Evolutionary conservation across 1,140 invertebrate genomes (phyloP).

Genomic region (Drosophila arawakana): DNA sequence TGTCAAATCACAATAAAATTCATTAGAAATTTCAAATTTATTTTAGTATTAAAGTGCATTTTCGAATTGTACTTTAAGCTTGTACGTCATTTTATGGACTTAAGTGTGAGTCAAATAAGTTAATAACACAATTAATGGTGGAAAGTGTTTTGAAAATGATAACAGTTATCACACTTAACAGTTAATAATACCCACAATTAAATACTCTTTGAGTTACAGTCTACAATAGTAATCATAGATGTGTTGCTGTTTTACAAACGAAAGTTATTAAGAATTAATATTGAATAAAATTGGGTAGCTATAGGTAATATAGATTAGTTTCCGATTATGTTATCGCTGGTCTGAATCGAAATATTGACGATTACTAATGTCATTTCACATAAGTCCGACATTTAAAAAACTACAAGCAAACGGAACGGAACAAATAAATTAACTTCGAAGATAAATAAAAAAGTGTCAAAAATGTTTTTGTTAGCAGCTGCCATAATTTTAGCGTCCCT

Average conservation of each 20-base stretch:
- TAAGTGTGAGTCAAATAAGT: constrained; percentile 46
- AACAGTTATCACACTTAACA: background rate
- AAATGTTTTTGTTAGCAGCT: constrained; percentile 69
- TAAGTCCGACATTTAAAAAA: constrained; percentile 41
- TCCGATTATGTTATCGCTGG: constrained; percentile 47
- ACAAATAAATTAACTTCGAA: background rate
- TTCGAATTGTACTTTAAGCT: constrained; percentile 44
- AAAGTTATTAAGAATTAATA: too few relatives aligned
- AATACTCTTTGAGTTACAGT: too few relatives aligned
- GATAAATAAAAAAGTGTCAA: background rate
- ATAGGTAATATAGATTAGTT: constrained; percentile 51
- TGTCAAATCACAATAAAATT: too few relatives aligned
- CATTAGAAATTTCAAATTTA: constrained; percentile 4
- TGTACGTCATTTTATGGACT: constrained; percentile 46
- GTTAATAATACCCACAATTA: background rate
- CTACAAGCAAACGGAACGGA: constrained; percentile 33
- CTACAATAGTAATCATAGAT: too few relatives aligned
- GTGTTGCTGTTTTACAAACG: too few relatives aligned
- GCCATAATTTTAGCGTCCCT: constrained; percentile 69
- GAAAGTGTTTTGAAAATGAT: constrained; percentile 8
- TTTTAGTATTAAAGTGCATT: background rate
- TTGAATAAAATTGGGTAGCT: constrained; percentile 1
- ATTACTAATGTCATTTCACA: constrained; percentile 31
- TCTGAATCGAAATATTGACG: constrained; percentile 16
- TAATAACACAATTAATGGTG: constrained; percentile 26